phyloP scores from a whole-genome alignment of 2,113 vertebrate species.

The Todiramphus chloris region DNA sequence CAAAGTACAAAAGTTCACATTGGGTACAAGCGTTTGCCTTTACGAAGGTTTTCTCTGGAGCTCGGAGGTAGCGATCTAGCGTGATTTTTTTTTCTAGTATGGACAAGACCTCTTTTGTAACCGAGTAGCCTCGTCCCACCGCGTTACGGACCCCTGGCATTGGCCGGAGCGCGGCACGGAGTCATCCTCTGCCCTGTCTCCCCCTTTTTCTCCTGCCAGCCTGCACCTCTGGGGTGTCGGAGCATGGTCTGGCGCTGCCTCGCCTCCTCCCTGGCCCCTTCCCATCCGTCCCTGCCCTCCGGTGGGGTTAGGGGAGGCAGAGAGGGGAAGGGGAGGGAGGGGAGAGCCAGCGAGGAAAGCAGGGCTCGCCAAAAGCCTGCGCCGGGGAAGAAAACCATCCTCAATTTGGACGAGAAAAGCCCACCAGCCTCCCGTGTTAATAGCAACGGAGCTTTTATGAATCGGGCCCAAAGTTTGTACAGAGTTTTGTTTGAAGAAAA shows the following conservation, averaged over 20 bases:
- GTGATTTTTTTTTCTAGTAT: not conserved
- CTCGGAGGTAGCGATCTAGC: conserved; percentile 30
- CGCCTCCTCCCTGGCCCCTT: not conserved
- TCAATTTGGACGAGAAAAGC: conserved; percentile 28
- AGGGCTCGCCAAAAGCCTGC: not conserved
- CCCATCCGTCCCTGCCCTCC: not conserved
- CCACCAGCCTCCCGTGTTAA: conserved; percentile 78
- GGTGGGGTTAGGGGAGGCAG: not conserved
- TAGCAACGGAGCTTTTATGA: conserved; percentile 81
- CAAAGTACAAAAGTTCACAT: conserved; percentile 36
- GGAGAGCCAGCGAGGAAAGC: not conserved
- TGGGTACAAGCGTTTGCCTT: not conserved
- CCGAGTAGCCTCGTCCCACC: not conserved
- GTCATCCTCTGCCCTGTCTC: not conserved
- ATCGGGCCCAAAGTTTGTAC: conserved; percentile 84
- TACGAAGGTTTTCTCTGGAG: not conserved
- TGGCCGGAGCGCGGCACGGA: not conserved
- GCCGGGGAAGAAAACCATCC: not conserved
- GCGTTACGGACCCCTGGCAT: not conserved
- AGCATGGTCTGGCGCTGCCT: not conserved
- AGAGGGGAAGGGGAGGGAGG: conserved; percentile 3
- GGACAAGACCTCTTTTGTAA: not conserved
- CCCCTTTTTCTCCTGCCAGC: not conserved
- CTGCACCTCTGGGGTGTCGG: not conserved
- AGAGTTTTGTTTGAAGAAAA: conserved; percentile 77